Evolutionary conservation across 2,797 vertebrate species (phyloP).

Genomic region (Sciurus carolinensis): DNA sequence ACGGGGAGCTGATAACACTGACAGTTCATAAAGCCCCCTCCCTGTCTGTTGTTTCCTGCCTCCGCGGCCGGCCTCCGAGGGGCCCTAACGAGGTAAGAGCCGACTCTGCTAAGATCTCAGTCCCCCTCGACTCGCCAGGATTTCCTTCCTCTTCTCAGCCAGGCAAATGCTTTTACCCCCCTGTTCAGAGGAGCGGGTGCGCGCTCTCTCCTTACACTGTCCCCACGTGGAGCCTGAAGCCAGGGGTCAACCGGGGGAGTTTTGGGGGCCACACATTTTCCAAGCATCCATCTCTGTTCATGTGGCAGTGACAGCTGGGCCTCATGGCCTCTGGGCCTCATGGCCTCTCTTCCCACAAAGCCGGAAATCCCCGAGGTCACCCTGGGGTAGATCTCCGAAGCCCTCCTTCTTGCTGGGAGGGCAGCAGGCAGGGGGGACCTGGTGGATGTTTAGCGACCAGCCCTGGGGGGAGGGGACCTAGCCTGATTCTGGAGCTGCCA

Average conservation of each 20-base stretch:
- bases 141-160: background rate
- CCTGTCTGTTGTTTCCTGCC: background rate
- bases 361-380: background rate
- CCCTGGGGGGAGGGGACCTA: background rate
- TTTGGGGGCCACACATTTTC: background rate
- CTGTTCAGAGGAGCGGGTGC: background rate
- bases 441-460: background rate
- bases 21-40: background rate
- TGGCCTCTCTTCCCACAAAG: background rate
- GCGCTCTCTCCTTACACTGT: background rate
- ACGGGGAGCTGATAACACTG: background rate
- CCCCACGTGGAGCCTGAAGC: background rate
- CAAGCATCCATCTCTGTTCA: background rate
- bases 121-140: background rate
- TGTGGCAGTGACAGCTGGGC: background rate
- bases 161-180: background rate
- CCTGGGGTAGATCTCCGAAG: background rate
- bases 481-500: background rate
- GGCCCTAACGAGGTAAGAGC: slow-evolving; percentile 9
- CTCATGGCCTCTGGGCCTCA: background rate
- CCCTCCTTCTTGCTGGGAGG: background rate
- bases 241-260: background rate
- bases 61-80: background rate
- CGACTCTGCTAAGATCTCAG: background rate
- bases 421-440: background rate